Evolutionary conservation across 2,888 invertebrate species (phyloP), one percentile per base, ranked within the genome.

Genomic region (Lasioglossum oenotherae): DNA sequence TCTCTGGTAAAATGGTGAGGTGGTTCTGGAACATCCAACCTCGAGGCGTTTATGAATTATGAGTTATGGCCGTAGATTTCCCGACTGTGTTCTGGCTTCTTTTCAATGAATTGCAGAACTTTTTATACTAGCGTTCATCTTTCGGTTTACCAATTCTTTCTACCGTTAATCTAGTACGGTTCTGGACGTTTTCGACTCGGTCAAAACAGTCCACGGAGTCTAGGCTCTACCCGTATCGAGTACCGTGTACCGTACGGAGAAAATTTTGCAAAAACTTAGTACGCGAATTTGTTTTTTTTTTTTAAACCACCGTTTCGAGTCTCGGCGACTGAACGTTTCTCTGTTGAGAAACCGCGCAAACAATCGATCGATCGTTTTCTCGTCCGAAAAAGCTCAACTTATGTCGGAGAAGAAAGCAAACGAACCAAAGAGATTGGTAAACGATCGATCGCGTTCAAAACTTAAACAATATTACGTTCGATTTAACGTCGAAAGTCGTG

Each of bases 11-110:
- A 2, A 53, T 23, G 10, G 0, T 12, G n/a, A 57, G n/a, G n/a
- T n/a, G 57, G 3, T 57, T n/a, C 10, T n/a, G 53, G n/a, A 53
- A 53, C n/a, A 53, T 53, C 53, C 53, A 53, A 53, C 23, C n/a
- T n/a, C 53, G 53, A 53, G n/a, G n/a, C 82, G 81, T 72, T 72
- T 31, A 31, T 31, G 31, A 31, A 31, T 85, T 86, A 88, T 89
- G 88, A 57, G 12, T 89, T 92, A 92, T 92, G 92, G 92, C 92
- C 92, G 86, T 86, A 46, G 31, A 73, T 84, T 82, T 38, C 78
- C 80, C 73, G 69, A 67, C 41, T 41, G 78, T 46, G 31, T 49
- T 77, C 73, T 10, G 49, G 46, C 60, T 46, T 76, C 41, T 74
- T 71, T 27, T 49, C 35, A 14, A 31, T 16, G 8, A 69, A 31